Evolutionary conservation across 2,888 invertebrate species (phyloP).

Genomic region (Odontocerum albicorne): DNA sequence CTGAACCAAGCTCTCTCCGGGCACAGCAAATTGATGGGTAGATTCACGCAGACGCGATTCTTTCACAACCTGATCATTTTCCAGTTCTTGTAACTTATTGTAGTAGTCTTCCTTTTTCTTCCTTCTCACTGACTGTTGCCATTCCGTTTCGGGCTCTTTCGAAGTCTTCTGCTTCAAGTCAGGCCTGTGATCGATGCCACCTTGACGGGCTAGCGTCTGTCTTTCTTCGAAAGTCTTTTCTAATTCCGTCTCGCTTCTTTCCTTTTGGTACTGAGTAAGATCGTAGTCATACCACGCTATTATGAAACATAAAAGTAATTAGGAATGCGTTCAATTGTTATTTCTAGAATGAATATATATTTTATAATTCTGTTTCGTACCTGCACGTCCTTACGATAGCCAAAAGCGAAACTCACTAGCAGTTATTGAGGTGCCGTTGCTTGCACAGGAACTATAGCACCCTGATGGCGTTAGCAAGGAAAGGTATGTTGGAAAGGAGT

Average conservation of each 20-base stretch:
- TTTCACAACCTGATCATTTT: slow-evolving; percentile 82
- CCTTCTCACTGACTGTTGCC: slow-evolving; percentile 80
- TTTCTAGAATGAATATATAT: not conserved
- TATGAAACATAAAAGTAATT: slow-evolving; percentile 37
- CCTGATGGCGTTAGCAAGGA: slow-evolving; percentile 10
- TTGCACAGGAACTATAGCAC: slow-evolving; percentile 14
- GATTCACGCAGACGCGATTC: slow-evolving; percentile 78
- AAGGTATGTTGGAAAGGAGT: slow-evolving; percentile 8
- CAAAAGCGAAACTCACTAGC: slow-evolving; percentile 28
- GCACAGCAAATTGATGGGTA: slow-evolving; percentile 80
- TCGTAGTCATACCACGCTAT: slow-evolving; percentile 92
- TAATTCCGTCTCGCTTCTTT: slow-evolving; percentile 80
- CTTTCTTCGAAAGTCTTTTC: slow-evolving; percentile 88
- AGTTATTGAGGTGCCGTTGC: slow-evolving; percentile 21
- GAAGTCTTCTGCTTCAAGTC: slow-evolving; percentile 66
- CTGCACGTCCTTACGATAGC: slow-evolving; percentile 17
- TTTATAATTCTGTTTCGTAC: slow-evolving; percentile 14
- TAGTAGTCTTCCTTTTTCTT: slow-evolving; percentile 86
- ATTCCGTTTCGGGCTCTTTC: slow-evolving; percentile 77
- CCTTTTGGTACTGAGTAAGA: slow-evolving; percentile 80
- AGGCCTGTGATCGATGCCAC: slow-evolving; percentile 64
- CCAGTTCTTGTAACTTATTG: slow-evolving; percentile 77
- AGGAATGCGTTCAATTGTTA: not conserved
- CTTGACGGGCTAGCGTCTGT: slow-evolving; percentile 67
- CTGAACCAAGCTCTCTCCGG: slow-evolving; percentile 77